Evolutionary conservation across 2,797 vertebrate genomes (phyloP), one percentile per base, ranked within the genome.

Genomic region (Iguana delicatissima): DNA sequence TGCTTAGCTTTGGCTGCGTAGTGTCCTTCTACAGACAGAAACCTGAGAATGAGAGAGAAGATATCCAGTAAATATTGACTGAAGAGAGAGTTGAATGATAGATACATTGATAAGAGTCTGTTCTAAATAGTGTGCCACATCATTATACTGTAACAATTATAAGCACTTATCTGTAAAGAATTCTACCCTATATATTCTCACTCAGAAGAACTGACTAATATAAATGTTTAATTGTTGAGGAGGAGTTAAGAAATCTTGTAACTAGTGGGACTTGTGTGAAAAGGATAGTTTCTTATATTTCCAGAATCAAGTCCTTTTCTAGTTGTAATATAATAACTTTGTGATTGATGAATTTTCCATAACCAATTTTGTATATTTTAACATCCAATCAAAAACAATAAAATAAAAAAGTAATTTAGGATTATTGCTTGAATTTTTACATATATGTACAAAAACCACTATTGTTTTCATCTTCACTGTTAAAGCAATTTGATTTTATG

Each of bases 121-220:
- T 13, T 38, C 20, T 5, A 32, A 3, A 46, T 26, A 80, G 55
- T 87, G 77, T 83, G 24, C 50, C 50, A 62, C 67, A 81, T 79
- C 3, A 6, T 16, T n/a, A 35, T 26, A 81, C 12, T 67, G 74
- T 72, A 14, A 46, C 20, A 57, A 79, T 77, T 92, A 89, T 57
- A 93, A 97, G 97, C 97, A 98, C 97, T 98, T 98, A 96, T 18
- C 46, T 96, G 94, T 96, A 92, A 93, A 93, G 35, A 94, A 95
- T 59, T 74, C 79, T 88, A 93, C 89, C 29, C 32, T 46, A 88
- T 92, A 0, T 95, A 88, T 92, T 92, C 96, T 91, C 86, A 50
- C 81, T 46, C 55, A 64, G 91, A 87, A 90, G 89, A 46, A 89
- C 88, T 80, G 29, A 55, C 52, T 9, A 59, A 80, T 83, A 62